Base-by-base conservation (phyloP, 2,113 vertebrate genomes). In the Hemiprocne comata region DNA sequence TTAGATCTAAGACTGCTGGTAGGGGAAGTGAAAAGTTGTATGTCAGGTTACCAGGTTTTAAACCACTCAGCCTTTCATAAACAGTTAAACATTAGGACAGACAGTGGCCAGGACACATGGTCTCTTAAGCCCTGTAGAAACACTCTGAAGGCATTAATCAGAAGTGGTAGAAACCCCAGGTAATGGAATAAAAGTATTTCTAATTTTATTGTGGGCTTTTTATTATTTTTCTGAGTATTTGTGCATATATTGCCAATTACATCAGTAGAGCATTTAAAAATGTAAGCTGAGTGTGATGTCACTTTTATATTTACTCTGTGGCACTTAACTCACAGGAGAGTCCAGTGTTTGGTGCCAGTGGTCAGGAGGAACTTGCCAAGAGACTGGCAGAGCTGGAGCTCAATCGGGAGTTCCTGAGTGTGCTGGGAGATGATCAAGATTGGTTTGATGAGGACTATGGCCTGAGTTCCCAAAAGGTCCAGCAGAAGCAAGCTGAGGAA, bases 371-470 rank as follows among this genome's bases (percentile, higher is more conserved):
- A 91, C 98, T 99, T 36, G 99, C 98, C 86, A 99, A 99, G 96
- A 98, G 99, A 78, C 98, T 99, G 57, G 98, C 99, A 9, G 99
- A 99, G 95, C 98, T 99, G 94, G 99, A 99, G 96, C 98, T 99
- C 89, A 99, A 97, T 94, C 98, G 98, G 2, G 99, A 99, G 84
- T 98, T 99, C 74, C 97, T 99, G 19, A 98, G 98, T 8, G 98
- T 97, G 21, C 95, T 99, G n/a, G 98, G 98, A 77, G 99, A 99
- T 53, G 99, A 99, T 61, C 99, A 99, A 62, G 99, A 99, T 96
- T 99, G 99, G 99, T 99, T 99, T 96, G 99, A 99, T 95, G 99
- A 99, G 95, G 99, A 99, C 98, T 99, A 99, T 96, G 99, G 99
- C 70, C 98, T 99, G 94, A 99, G 98, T 89, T 99, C 98, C 42